phyloP scores from a whole-genome alignment of 2,797 vertebrate species.

The Tolypeutes matacus region DNA sequence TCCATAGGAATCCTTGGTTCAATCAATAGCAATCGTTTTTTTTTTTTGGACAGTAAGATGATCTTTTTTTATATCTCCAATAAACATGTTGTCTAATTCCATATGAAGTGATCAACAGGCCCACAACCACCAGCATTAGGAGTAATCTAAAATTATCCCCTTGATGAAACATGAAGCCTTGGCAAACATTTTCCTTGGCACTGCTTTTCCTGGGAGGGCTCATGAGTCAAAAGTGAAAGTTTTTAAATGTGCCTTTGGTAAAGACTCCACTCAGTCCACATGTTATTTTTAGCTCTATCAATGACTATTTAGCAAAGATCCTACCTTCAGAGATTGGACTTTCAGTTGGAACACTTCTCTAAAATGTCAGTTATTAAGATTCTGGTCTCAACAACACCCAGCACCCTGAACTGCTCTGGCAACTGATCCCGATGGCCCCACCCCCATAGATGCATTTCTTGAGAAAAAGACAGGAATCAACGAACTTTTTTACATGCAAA shows the following conservation, averaged over 20 bases:
- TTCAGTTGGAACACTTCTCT: not conserved
- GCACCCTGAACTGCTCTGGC: not conserved
- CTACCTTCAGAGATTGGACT: not conserved
- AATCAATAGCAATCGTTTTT: not conserved
- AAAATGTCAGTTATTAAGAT: not conserved
- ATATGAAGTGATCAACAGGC: not conserved
- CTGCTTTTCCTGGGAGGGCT: not conserved
- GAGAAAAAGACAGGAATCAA: not conserved
- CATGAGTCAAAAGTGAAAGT: conserved; percentile 8
- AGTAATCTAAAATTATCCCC: not conserved
- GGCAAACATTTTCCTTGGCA: not conserved
- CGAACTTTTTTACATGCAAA: not conserved
- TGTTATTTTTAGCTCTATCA: conserved; percentile 58
- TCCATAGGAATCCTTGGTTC: not conserved
- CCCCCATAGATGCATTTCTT: not conserved
- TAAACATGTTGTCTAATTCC: not conserved
- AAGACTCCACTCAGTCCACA: conserved; percentile 35
- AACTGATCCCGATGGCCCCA: not conserved
- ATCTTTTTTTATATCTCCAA: conserved; percentile 54
- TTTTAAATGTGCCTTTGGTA: not conserved
- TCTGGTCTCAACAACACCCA: not conserved
- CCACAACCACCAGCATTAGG: not conserved
- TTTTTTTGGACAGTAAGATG: not conserved
- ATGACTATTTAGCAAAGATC: not conserved
- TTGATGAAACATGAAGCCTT: not conserved